A percentile compares a stretch with the other conserved stretches of the same genome.
phyloP scores from a whole-genome alignment of 1,140 invertebrate species.

The Papilio polytes region DNA sequence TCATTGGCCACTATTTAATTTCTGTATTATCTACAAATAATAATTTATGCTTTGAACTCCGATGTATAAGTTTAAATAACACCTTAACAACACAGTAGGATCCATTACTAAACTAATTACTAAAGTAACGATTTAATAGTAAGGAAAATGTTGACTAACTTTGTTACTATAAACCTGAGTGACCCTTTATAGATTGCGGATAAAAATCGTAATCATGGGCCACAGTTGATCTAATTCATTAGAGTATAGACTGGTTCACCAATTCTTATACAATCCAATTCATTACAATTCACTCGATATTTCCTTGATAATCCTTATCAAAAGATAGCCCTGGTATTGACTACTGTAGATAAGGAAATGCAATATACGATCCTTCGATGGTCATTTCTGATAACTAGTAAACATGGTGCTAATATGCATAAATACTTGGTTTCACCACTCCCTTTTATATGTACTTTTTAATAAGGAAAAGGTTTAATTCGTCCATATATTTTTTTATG shows the following conservation, averaged over 20 bases:
- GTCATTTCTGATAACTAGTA: not conserved
- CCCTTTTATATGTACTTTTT: not conserved
- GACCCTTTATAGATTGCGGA: not conserved
- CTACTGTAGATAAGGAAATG: slow-evolving; percentile 16
- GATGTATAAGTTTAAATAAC: not conserved
- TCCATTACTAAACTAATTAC: not conserved
- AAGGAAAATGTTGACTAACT: not conserved
- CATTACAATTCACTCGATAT: not conserved
- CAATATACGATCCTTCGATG: not conserved
- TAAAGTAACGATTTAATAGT: not conserved
- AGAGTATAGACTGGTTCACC: too few relatives aligned
- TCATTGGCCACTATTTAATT: not conserved
- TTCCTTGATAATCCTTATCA: slow-evolving; percentile 11
- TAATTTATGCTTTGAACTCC: not conserved
- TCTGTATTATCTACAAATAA: not conserved
- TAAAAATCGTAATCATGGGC: too few relatives aligned
- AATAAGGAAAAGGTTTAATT: not conserved
- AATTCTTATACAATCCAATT: not conserved
- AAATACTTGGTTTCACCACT: not conserved
- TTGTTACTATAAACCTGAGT: not conserved
- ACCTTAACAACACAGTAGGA: not conserved
- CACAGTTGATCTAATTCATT: too few relatives aligned
- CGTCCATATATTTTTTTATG: not conserved
- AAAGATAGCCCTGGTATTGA: not conserved
- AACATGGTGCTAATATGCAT: not conserved